Evolutionary conservation across 2,797 vertebrate genomes (phyloP), one percentile per base, ranked within the genome.

Genomic region (Sebastes hubbsi): DNA sequence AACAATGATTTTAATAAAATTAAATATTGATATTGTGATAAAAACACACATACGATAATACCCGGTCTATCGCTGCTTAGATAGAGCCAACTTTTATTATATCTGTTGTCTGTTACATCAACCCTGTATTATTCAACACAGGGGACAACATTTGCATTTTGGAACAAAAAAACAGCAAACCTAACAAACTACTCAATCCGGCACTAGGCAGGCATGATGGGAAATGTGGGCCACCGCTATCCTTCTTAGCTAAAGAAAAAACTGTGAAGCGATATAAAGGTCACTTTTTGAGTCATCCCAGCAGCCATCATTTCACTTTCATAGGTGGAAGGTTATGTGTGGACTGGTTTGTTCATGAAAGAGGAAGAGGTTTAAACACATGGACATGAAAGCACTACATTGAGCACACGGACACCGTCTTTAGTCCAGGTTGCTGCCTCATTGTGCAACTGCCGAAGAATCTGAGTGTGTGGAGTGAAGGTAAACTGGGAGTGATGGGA

Each of bases 351-450:
- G 6, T 73, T n/a, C 4, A 25, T 80, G 82, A 93, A 94, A 93
- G 89, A 89, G 93, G 92, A 93, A 93, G 75, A 52, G 61, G 55
- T 68, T 20, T 8, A 25, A 32, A 68, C 16, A 62, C 49, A 55
- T 49, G 12, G 10, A 69, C 36, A 55, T 34, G 62, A 77, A 86
- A 78, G 29, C 62, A 74, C 16, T 49, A 32, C 36, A 30, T 8
- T 49, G 18, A 73, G 6, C 42, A 55, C 42, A 70, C 11, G 14
- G 12, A 27, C 9, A 49, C 20, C 2, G 13, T 8, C 34, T 75
- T 46, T 8, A 38, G 18, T 25, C 18, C 24, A 55, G 30, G 42
- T 36, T 56, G 9, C 64, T 72, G 56, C 58, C 22, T 77, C 36
- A 34, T 30, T 32, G 64, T 58, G 29, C 10, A 6, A 24, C 58